Base-by-base conservation (phyloP, 2,113 vertebrate species). In the Arizona elegans region DNA sequence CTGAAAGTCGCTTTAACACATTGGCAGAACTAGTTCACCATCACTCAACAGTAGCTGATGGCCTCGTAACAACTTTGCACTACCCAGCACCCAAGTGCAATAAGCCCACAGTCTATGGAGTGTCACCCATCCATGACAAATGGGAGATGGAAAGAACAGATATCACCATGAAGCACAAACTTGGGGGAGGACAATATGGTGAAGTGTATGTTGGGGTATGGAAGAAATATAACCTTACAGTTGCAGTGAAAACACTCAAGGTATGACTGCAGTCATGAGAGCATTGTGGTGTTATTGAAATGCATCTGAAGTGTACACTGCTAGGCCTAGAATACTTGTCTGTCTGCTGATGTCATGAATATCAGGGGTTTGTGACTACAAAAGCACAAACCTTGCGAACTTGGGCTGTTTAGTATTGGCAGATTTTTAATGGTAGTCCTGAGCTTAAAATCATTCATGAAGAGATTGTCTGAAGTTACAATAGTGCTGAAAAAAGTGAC, bases 81-180 rank as follows among this genome's bases (percentile, higher is more conserved):
- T 99, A 99, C 97, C 99, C 99, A 10, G 99, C 99, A 9, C 99
- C 99, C 90, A 99, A 99, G 98, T 99, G 99, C 96, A 99, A 99
- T 98, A 99, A 99, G 96, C 99, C 99, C 95, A 99, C 99, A 0
- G 99, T 99, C 92, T 99, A 99, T 0, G 99, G 99, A 0, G 99
- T 99, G 95, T 99, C 99, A n/a, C 99, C 99, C 94, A 99, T 99
- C 97, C 99, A 99, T 0, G 99, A 99, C 97, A 99, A 99, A 96
- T 99, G 99, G 99, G 99, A 99, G 97, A 99, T 99, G 99, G 99
- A 99, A 95, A 98, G 99, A 92, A 99, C 99, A 3, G 99, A 99
- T 95, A 99, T 99, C 97, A 99, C 99, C 97, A 99, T 99, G 99
- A 99, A 99, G 98, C 99, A 99, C 98, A 99, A 99, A 95, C 98